phyloP scores from a whole-genome alignment of 1,140 invertebrate genomes.

The Drosophila oshimai region DNA sequence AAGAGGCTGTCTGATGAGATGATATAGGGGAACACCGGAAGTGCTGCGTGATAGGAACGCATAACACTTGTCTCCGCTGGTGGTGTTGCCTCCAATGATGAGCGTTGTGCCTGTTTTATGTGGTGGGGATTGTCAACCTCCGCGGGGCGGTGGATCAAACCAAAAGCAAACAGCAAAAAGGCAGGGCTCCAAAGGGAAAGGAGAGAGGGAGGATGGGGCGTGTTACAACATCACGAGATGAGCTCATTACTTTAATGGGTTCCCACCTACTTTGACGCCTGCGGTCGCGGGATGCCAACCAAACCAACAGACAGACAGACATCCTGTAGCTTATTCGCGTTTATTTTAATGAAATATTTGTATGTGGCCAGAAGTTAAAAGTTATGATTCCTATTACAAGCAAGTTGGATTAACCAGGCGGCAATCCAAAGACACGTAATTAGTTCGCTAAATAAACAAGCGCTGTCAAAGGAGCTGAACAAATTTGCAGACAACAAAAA shows the following conservation, averaged over 20 bases:
- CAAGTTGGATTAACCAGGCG: slow-evolving; percentile 18
- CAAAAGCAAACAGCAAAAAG: slow-evolving; percentile 29
- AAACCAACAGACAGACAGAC: slow-evolving; percentile 6
- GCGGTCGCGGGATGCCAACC: slow-evolving; percentile 10
- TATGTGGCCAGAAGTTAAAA: slow-evolving; percentile 38
- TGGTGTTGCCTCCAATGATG: slow-evolving; percentile 7
- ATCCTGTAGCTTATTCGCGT: slow-evolving; percentile 41
- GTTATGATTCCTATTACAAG: slow-evolving; percentile 46
- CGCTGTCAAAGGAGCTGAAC: slow-evolving; percentile 44
- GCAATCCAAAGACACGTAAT: slow-evolving; percentile 45
- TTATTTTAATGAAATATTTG: slow-evolving; percentile 46
- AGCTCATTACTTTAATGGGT: slow-evolving; percentile 78
- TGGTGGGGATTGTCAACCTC: slow-evolving; percentile 65
- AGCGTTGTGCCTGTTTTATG: not conserved
- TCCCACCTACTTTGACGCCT: slow-evolving; percentile 17
- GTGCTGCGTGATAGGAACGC: slow-evolving; percentile 56
- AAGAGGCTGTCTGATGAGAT: not conserved
- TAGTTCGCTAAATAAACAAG: slow-evolving; percentile 63
- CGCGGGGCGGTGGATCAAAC: slow-evolving; percentile 4
- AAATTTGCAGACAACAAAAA: slow-evolving; percentile 50
- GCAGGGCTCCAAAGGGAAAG: not conserved
- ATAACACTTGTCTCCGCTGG: slow-evolving; percentile 48
- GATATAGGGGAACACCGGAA: slow-evolving; percentile 35
- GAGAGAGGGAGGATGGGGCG: slow-evolving; percentile 3
- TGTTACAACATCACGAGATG: slow-evolving; percentile 52